Evolutionary conservation across 2,888 invertebrate species (phyloP), one percentile per base, ranked within the genome.

Genomic region (Drosophila kambysellisi): DNA sequence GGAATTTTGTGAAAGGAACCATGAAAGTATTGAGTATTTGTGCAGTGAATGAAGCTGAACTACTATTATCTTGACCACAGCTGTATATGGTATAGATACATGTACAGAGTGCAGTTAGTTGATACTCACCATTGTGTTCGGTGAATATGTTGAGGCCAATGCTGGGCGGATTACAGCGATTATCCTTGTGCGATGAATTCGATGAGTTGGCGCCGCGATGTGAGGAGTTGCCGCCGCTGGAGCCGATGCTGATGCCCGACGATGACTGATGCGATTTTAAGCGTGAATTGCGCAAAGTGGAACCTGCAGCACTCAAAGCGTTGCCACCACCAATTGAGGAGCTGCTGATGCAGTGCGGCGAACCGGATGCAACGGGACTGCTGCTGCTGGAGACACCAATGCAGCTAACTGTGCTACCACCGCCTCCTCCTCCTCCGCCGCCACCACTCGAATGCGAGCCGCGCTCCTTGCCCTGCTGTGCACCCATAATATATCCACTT

Each of bases 391-490:
- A 91, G 60, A 92, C 95, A 95, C 96, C 95, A 91, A 96, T 95
- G 78, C 93, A 92, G 73, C 93, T 93, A 64, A 92, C 92, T 37
- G 93, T 91, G 73, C 89, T 88, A 4, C 70, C 90, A 59, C 85
- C 84, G 72, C 91, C 91, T 12, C 81, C 83, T 8, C 81, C 83
- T 2, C 81, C 76, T 11, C 81, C 81, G 9, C 79, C 79, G 69
- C 91, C 91, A 12, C 92, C 92, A 69, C 92, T 92, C 64, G 92
- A 92, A 66, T 92, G 91, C 48, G 92, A 92, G 91, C 96, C 95
- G 93, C 97, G 96, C 94, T 98, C 98, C 94, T 98, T 98, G 93
- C 97, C 97, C 95, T 97, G 98, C 95, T 98, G 98, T 93, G 97
- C 97, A 94, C 98, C 98, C 98, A 56, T 56, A 50, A 50, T 50